A percentile compares a stretch with the other conserved stretches of the same genome.
Evolutionary conservation across 2,888 invertebrate genomes (phyloP).

Genomic region (Celastrina argiolus): DNA sequence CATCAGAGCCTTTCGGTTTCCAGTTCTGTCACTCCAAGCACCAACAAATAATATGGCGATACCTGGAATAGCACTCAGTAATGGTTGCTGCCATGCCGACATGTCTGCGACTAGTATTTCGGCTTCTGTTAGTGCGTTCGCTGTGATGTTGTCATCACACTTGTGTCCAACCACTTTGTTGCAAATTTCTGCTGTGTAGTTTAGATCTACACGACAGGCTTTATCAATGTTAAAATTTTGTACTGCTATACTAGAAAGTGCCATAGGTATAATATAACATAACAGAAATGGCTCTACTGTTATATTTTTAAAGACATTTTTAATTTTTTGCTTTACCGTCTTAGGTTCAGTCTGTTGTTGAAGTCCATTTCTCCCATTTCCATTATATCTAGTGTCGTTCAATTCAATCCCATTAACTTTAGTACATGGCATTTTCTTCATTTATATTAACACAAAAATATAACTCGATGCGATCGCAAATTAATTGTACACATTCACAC

Average conservation of each 20-base stretch:
- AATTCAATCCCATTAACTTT: slow-evolving; percentile 32
- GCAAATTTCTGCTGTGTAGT: slow-evolving; percentile 70
- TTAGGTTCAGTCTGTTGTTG: slow-evolving; percentile 24
- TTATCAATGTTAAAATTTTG: slow-evolving; percentile 76
- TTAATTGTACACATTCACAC: slow-evolving; percentile 26
- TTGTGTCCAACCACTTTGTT: slow-evolving; percentile 52
- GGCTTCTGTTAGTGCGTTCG: slow-evolving; percentile 53
- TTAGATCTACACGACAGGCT: slow-evolving; percentile 73
- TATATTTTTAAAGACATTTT: slow-evolving; percentile 50
- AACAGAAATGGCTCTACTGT: slow-evolving; percentile 83
- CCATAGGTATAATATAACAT: slow-evolving; percentile 80
- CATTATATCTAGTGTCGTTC: slow-evolving; percentile 23
- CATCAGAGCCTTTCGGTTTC: slow-evolving; percentile 77
- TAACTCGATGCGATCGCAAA: slow-evolving; percentile 41
- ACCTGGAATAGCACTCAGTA: slow-evolving; percentile 76
- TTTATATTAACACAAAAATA: background rate
- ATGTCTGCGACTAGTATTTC: slow-evolving; percentile 70
- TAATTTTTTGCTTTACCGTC: slow-evolving; percentile 36
- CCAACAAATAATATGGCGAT: slow-evolving; percentile 78
- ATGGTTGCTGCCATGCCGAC: slow-evolving; percentile 72
- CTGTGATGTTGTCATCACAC: slow-evolving; percentile 47
- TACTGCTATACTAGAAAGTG: slow-evolving; percentile 77
- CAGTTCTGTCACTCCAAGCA: slow-evolving; percentile 80
- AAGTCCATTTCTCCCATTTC: slow-evolving; percentile 16
- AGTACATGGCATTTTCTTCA: slow-evolving; percentile 31